phyloP scores from a whole-genome alignment of 2,888 invertebrate genomes.

The Sinodicranocentrus sp. region DNA sequence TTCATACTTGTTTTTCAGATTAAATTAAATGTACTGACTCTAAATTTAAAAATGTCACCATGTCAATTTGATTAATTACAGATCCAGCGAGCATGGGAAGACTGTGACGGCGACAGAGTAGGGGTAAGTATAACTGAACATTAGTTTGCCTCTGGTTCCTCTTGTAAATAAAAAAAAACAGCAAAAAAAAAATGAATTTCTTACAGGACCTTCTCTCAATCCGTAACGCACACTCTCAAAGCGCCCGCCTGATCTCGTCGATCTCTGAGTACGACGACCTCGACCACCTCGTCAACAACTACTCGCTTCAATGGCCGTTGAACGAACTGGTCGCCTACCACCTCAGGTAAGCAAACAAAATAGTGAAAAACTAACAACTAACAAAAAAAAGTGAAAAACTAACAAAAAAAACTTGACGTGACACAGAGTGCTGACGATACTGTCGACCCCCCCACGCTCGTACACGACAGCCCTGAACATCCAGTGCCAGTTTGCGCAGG shows the following conservation, averaged over 20 bases:
- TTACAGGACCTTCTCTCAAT: conserved; percentile 81
- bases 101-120: conserved; percentile 83
- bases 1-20: too few relatives aligned
- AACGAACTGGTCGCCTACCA: conserved; percentile 88
- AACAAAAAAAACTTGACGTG: neutral
- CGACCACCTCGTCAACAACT: conserved; percentile 72
- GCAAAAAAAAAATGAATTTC: too few relatives aligned
- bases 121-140: conserved; percentile 77
- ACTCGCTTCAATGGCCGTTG: conserved; percentile 85
- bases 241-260: neutral
- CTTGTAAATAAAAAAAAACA: too few relatives aligned
- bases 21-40: too few relatives aligned
- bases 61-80: too few relatives aligned
- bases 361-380: too few relatives aligned
- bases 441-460: conserved; percentile 80
- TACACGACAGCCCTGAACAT: conserved; percentile 85
- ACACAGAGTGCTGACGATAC: conserved; percentile 80
- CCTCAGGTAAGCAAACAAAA: conserved; percentile 82
- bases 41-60: too few relatives aligned
- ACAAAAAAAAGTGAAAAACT: too few relatives aligned
- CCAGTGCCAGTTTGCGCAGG: conserved; percentile 88
- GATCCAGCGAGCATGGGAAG: conserved; percentile 83
- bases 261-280: conserved; percentile 25
- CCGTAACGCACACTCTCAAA: conserved; percentile 79
- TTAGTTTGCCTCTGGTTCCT: too few relatives aligned